A percentile compares a stretch with the other conserved stretches of the same genome.
Conservation (phyloP, 2,888 invertebrate species). For the Adelphocoris suturalis region DNA sequence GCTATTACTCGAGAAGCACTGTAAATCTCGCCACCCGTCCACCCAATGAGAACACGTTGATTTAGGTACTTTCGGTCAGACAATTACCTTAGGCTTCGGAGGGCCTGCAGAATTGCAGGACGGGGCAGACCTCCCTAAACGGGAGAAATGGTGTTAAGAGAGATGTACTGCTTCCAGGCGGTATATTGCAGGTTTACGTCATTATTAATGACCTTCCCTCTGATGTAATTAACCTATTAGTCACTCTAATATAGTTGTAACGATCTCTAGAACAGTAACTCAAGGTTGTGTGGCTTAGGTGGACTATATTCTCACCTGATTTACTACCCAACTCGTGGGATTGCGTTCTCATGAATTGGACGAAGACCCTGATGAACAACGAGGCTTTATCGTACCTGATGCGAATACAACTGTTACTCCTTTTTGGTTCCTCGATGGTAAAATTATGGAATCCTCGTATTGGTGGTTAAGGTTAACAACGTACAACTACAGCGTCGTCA, state of each 20-base stretch:
- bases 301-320: background rate
- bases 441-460: too few species aligned
- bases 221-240: constrained; percentile 67
- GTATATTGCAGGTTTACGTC: constrained; percentile 64
- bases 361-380: too few species aligned
- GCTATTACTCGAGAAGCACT: too few species aligned
- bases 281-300: constrained; percentile 9
- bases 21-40: too few species aligned
- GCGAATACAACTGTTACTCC: too few species aligned
- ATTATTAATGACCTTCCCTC: constrained; percentile 60
- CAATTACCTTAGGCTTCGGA: constrained; percentile 5
- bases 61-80: background rate
- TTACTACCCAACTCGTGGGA: background rate
- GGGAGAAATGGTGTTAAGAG: constrained; percentile 16
- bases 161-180: constrained; percentile 52
- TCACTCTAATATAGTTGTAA: constrained; percentile 65
- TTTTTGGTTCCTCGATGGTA: too few species aligned
- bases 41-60: background rate
- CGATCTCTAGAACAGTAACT: constrained; percentile 63
- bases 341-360: background rate
- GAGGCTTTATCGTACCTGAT: too few species aligned
- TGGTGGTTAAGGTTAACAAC: too few species aligned
- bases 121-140: background rate
- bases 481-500: too few species aligned
- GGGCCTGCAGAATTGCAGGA: background rate